These are phyloP conservation scores for Sebastes reedi DNA, from an alignment of 2,797 vertebrate species.

Conservation along the genomic window DNA sequence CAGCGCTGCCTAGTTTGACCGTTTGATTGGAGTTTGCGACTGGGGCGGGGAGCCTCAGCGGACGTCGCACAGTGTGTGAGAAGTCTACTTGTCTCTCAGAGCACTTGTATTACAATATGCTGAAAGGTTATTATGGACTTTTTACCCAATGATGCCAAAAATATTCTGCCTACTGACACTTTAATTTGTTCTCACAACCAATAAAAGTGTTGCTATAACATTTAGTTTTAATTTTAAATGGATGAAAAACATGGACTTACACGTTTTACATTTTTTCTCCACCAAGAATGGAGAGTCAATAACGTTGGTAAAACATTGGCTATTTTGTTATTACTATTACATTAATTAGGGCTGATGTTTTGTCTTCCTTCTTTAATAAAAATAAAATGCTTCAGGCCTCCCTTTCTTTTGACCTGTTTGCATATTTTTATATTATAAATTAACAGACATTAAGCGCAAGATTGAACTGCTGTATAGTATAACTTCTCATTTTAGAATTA, in stretches of 20 bases:
- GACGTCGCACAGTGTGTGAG: too few relatives aligned
- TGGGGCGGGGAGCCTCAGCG: too few relatives aligned
- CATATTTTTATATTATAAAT: background rate
- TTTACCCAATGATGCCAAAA: too few relatives aligned
- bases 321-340: background rate
- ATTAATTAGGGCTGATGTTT: background rate
- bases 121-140: too few relatives aligned
- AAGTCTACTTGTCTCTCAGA: too few relatives aligned
- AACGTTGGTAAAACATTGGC: background rate
- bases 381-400: background rate
- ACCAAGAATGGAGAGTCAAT: background rate
- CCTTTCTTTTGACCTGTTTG: background rate
- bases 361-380: background rate
- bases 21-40: too few relatives aligned
- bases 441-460: fast-evolving
- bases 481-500: background rate
- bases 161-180: too few relatives aligned
- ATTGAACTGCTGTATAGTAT: background rate
- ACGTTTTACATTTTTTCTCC: background rate
- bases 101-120: too few relatives aligned
- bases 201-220: background rate
- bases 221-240: background rate
- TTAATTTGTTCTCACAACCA: too few relatives aligned
- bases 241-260: background rate
- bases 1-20: too few relatives aligned